Conservation (phyloP, 2,888 invertebrate genomes). For the Drosophila antonietae region DNA sequence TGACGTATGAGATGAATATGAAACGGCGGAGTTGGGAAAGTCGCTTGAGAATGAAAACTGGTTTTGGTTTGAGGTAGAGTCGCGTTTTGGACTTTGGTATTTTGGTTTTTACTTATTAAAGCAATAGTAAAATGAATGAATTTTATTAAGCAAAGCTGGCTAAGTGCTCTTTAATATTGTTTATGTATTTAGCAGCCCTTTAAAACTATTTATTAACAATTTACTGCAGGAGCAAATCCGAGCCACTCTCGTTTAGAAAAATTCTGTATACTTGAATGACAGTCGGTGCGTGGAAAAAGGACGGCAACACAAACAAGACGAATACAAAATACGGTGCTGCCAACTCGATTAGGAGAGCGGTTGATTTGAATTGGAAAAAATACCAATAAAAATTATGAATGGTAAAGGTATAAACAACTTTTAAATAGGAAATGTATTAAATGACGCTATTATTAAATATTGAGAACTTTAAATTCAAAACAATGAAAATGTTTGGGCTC, state of each 20-base stretch:
- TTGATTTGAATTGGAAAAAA: slow-evolving; percentile 19
- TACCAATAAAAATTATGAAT: background rate
- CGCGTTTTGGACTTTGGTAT: background rate
- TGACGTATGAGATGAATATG: slow-evolving; percentile 50
- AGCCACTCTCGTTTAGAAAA: slow-evolving; percentile 50
- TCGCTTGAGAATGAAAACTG: slow-evolving; percentile 39
- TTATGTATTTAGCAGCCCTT: background rate
- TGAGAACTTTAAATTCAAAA: background rate
- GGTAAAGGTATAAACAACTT: background rate
- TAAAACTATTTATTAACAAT: slow-evolving; percentile 10
- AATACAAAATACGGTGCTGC: slow-evolving; percentile 16
- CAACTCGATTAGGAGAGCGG: slow-evolving; percentile 31
- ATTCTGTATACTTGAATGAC: slow-evolving; percentile 67
- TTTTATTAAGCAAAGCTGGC: accelerated
- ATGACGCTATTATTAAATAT: background rate
- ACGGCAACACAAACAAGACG: slow-evolving; percentile 18
- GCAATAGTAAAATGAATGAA: background rate
- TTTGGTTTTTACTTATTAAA: background rate
- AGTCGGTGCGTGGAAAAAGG: slow-evolving; percentile 20
- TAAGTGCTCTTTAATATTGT: background rate
- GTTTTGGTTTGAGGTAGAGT: slow-evolving; percentile 33
- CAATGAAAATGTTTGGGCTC: background rate
- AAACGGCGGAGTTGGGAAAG: slow-evolving; percentile 22
- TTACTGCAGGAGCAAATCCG: slow-evolving; percentile 31
- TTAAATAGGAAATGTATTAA: background rate